Base-by-base conservation (phyloP, 2,113 vertebrate genomes). In the Etia nguti region DNA sequence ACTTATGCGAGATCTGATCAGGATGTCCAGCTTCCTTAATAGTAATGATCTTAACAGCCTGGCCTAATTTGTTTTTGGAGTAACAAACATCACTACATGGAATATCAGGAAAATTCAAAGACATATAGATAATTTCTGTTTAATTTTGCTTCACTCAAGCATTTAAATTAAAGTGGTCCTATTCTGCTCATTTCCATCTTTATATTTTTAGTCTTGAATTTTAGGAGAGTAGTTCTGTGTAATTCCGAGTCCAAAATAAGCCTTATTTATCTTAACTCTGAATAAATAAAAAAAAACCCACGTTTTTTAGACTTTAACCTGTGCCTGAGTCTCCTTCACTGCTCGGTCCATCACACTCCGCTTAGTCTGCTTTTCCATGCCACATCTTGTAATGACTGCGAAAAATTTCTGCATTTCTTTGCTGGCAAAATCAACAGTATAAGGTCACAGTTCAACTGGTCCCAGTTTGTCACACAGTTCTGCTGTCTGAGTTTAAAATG, bases 381-480 rank as follows among this genome's bases (percentile, higher is more conserved):
- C 38, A 41, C 38, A 5, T 41, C 38, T 41, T 41, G 10, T 41
- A 12, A 41, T 41, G 38, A 41, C 4, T 41, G 10, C 3, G 10
- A 41, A 11, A 41, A 11, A 38, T 38, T 10, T 38, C 9, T 38
- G 12, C 4, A 11, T 41, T 41, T 41, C 38, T 41, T 41, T 41
- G 38, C 38, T 41, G 38, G 38, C 10, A 41, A 41, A 3, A 11
- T 68, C 62, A 68, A 12, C 62, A 15, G 36, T 68, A 68, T 68
- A 20, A 6, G 62, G 62, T 1, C 62, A 68, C 62, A 68, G 62
- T 22, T 68, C 20, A 68, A 22, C 6, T 0, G 3, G 62, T 0
- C 62, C 62, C 11, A 68, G 62, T 68, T 0, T 22, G 11, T 22
- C 36, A 68, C 36, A 68, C 36, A 41, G 0, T 15, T 22, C 34